These are phyloP conservation scores for Balaeniceps rex DNA, from an alignment of 2,113 vertebrate species.

Conservation along the genomic window DNA sequence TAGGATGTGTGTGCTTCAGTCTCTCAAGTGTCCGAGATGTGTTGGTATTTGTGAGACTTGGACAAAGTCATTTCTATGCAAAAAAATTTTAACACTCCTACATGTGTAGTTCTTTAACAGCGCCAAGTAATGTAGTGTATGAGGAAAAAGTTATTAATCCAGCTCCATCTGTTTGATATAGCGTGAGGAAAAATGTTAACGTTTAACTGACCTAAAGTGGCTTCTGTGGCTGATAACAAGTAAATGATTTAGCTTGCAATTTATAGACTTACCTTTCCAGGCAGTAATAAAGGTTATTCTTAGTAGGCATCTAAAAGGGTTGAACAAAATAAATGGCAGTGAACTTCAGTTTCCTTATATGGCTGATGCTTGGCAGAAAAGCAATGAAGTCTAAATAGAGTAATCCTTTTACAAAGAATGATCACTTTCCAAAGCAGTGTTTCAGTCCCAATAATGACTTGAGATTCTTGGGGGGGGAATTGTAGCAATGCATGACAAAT, in stretches of 20 bases:
- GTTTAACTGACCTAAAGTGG: neutral
- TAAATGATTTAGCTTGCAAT: neutral
- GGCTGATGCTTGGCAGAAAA: constrained; percentile 69
- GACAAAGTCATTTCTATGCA: neutral
- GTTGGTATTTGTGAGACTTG: neutral
- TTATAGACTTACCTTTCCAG: constrained; percentile 16
- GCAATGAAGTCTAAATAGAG: constrained; percentile 62
- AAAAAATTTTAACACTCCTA: neutral
- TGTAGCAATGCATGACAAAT: constrained; percentile 8
- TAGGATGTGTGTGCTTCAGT: neutral
- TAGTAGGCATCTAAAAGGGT: constrained; percentile 57
- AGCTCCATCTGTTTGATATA: neutral
- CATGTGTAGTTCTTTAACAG: neutral
- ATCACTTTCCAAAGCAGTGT: constrained; percentile 28
- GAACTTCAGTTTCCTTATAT: constrained; percentile 74
- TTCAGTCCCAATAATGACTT: constrained; percentile 31
- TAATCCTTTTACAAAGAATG: constrained; percentile 62
- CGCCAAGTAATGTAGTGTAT: neutral
- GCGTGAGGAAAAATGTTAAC: neutral
- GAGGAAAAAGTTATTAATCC: neutral
- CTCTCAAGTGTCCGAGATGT: neutral
- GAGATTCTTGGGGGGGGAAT: neutral
- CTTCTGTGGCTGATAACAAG: neutral
- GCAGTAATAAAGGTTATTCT: constrained; percentile 47
- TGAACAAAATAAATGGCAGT: constrained; percentile 65